Base-by-base conservation (phyloP, 2,113 vertebrate genomes). In the Odobenus rosmarus region DNA sequence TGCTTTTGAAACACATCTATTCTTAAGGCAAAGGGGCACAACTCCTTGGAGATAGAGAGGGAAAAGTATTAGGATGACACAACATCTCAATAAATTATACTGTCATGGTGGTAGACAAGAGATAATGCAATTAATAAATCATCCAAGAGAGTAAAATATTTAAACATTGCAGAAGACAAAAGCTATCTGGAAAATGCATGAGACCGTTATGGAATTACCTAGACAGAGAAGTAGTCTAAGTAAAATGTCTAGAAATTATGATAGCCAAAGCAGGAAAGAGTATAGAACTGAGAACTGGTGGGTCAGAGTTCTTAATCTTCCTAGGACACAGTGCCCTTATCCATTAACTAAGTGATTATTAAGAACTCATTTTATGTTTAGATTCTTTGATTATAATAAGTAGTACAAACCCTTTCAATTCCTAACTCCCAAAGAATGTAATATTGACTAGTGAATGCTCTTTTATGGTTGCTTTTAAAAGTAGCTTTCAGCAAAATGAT, bases 391-490 rank as follows among this genome's bases (percentile, higher is more conserved):
- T 85, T 92, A 49, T 61, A 67, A 31, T 64, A 95, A 83, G 33
- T 55, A 80, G 15, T 42, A 57, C 26, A 59, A 23, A 92, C 10
- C 46, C 13, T 96, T 87, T 62, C 16, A 69, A 31, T 86, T 92
- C 4, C 21, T 67, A 62, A n/a, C 12, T 96, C 53, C 28, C 28
- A 24, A 67, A 82, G 24, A 87, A 42, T 89, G 9, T 59, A 82
- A 39, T 69, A 49, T 26, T 80, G 14, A 59, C 8, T 14, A 95
- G 28, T 24, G n/a, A 79, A 39, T 72, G 18, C 12, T 67, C n/a
- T 83, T 90, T 96, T 93, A 69, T 62, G 13, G 5, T 16, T 72
- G 53, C 51, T 97, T 96, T 94, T 59, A 42, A 88, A 64, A 89
- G 69, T 36, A 94, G 8, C 49, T 92, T 96, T 92, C 26, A 51